phyloP scores from a whole-genome alignment of 2,888 invertebrate genomes.

The Crocallis elinguaria region DNA sequence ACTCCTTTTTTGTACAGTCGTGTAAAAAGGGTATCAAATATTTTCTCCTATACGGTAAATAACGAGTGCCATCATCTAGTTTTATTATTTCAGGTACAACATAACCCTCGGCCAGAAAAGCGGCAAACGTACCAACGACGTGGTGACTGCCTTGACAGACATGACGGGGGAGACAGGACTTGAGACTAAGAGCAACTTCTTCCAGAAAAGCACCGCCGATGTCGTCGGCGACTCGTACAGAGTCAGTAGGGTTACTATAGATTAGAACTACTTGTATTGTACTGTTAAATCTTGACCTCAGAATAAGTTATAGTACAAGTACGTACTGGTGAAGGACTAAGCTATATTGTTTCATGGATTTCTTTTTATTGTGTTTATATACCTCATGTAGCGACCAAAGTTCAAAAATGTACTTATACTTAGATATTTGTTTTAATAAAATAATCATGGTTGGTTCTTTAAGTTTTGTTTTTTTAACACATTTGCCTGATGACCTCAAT shows the following conservation, averaged over 20 bases:
- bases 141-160: constrained; percentile 68
- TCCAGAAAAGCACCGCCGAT: constrained; percentile 61
- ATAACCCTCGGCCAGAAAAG: constrained; percentile 65
- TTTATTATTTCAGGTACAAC: constrained; percentile 65
- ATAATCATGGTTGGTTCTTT: background rate
- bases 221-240: constrained; percentile 75
- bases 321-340: too few species aligned
- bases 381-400: background rate
- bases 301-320: too few species aligned
- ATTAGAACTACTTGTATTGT: too few species aligned
- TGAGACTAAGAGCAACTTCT: constrained; percentile 65
- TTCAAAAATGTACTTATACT: background rate
- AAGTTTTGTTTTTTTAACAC: background rate
- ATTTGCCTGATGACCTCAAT: too few species aligned
- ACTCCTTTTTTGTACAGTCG: too few species aligned
- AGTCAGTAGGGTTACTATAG: constrained; percentile 67
- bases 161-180: constrained; percentile 68
- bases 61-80: too few species aligned
- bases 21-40: too few species aligned
- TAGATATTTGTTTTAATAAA: background rate
- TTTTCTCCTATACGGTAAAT: too few species aligned
- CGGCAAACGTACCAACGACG: constrained; percentile 70
- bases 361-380: background rate
- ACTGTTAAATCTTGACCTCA: constrained; percentile 19
- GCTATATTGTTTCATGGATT: too few species aligned